These are phyloP conservation scores for Troides helena DNA, from an alignment of 2,888 invertebrate species.

Conservation along the genomic window DNA sequence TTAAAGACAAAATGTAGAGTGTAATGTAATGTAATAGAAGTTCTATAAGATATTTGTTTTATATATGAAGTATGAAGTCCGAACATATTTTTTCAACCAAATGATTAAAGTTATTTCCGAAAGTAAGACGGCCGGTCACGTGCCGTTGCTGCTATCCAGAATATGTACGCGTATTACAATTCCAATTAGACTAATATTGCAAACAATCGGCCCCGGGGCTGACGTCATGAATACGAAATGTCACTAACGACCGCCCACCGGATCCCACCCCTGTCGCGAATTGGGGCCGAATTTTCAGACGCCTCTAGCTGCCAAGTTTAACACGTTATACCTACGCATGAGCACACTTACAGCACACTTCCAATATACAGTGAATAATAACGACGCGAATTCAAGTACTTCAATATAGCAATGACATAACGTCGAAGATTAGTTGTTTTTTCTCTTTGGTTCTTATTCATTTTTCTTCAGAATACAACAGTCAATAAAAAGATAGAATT, in stretches of 20 bases:
- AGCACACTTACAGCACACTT: constrained; percentile 17
- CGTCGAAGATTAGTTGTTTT: neutral
- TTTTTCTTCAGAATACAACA: too few relatives aligned
- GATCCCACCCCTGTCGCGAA: constrained; percentile 41
- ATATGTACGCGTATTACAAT: constrained; percentile 75
- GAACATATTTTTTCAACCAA: neutral
- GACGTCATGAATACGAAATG: constrained; percentile 80
- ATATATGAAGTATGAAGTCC: neutral
- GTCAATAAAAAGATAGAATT: too few relatives aligned
- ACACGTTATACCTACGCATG: constrained; percentile 30
- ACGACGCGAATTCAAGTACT: neutral
- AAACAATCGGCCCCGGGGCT: constrained; percentile 77
- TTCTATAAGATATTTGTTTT: too few relatives aligned
- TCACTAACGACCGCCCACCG: constrained; percentile 72
- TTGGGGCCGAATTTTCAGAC: constrained; percentile 74
- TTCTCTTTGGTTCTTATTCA: too few relatives aligned
- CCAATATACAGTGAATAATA: constrained; percentile 1
- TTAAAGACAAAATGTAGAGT: too few relatives aligned
- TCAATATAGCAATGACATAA: neutral
- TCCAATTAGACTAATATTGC: constrained; percentile 80
- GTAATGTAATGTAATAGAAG: too few relatives aligned
- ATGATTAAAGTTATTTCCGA: constrained; percentile 6
- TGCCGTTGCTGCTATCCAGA: constrained; percentile 48
- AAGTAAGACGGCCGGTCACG: constrained; percentile 45
- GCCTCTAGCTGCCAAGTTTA: constrained; percentile 52